Conservation (phyloP, 2,888 invertebrate genomes). For the Lapara coniferarum region DNA sequence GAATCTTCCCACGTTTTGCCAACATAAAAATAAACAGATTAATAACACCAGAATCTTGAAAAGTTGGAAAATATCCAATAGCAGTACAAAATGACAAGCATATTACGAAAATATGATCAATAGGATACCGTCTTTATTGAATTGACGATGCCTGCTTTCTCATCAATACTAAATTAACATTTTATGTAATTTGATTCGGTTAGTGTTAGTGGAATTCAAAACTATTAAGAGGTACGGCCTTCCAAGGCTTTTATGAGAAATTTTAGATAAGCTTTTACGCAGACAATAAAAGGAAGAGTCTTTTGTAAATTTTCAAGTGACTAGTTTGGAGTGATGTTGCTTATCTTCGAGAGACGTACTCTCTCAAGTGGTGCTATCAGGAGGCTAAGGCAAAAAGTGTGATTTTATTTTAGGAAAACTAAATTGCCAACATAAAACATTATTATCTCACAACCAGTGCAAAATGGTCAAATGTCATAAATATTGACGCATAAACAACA, state of each 20-base stretch:
- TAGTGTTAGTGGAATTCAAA: neutral
- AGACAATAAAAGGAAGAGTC: too few relatives aligned
- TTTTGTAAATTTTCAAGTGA: too few relatives aligned
- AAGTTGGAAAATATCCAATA: slow-evolving; percentile 3
- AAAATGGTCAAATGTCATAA: neutral
- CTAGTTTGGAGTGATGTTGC: too few relatives aligned
- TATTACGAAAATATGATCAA: neutral
- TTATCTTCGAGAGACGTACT: too few relatives aligned
- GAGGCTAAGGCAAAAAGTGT: too few relatives aligned
- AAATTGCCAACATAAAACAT: too few relatives aligned
- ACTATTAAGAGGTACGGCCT: neutral
- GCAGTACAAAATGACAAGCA: neutral
- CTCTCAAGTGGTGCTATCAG: too few relatives aligned
- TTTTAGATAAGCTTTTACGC: too few relatives aligned
- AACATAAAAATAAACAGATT: neutral
- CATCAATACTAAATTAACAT: neutral
- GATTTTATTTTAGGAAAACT: too few relatives aligned
- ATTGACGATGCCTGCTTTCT: neutral
- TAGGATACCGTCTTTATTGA: neutral
- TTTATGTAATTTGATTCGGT: neutral
- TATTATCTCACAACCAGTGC: too few relatives aligned
- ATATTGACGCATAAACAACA: neutral
- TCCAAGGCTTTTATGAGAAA: too few relatives aligned
- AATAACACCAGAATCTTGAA: neutral
- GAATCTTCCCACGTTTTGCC: neutral